A percentile compares a stretch with the other conserved stretches of the same genome.
Evolutionary conservation across 2,888 invertebrate genomes (phyloP).

Genomic region (Altica lythri): DNA sequence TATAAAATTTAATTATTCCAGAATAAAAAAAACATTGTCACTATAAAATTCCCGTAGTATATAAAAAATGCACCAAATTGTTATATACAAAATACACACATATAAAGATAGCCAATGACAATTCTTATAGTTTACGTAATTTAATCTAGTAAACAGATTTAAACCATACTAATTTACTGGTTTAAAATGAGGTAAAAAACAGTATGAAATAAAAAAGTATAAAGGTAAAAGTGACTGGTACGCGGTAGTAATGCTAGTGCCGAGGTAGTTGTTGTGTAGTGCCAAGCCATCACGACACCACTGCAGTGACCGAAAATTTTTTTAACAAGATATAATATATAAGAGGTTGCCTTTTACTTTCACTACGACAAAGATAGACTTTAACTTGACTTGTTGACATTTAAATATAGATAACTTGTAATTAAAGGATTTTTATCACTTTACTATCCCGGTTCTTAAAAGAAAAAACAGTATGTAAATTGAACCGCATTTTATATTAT

Average conservation of each 20-base stretch:
- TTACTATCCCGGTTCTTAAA: background rate
- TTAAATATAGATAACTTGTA: background rate
- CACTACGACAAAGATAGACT: slow-evolving; percentile 17
- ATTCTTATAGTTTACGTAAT: too few relatives aligned
- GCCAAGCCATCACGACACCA: slow-evolving; percentile 54
- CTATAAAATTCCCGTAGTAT: too few relatives aligned
- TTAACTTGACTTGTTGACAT: background rate
- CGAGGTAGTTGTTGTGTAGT: slow-evolving; percentile 55
- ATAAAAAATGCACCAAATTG: too few relatives aligned
- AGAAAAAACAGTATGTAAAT: background rate
- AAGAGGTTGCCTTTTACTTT: slow-evolving; percentile 17
- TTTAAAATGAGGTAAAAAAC: too few relatives aligned
- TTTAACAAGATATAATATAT: slow-evolving; percentile 10
- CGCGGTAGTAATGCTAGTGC: slow-evolving; percentile 42
- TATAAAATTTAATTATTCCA: too few relatives aligned
- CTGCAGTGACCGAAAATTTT: slow-evolving; percentile 59
- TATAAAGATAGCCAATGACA: too few relatives aligned
- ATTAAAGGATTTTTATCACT: background rate
- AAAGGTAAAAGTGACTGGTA: slow-evolving; percentile 17
- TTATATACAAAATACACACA: too few relatives aligned
- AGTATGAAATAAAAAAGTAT: too few relatives aligned
- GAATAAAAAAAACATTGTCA: too few relatives aligned
- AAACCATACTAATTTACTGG: too few relatives aligned
- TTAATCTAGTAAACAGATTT: too few relatives aligned
- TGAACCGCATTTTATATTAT: too few relatives aligned